These are phyloP conservation scores for Erythrolamprus reginae DNA, from an alignment of 2,113 vertebrate genomes.

Conservation along the genomic window DNA sequence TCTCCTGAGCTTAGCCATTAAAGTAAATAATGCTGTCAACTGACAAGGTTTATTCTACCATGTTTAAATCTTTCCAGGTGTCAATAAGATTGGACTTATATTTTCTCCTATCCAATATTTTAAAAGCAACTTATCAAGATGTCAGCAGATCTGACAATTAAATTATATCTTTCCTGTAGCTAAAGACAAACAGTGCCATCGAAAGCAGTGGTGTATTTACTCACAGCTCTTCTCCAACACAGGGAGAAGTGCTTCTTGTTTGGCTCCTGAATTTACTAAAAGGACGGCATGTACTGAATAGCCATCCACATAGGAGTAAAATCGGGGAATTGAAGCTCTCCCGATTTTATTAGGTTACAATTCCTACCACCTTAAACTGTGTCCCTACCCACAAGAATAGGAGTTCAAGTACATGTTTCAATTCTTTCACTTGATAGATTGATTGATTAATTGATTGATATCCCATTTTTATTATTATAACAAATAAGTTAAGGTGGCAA, in stretches of 20 bases:
- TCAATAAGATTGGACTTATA: slow-evolving; percentile 13
- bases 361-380: not conserved
- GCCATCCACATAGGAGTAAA: not conserved
- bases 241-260: not conserved
- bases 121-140: slow-evolving; percentile 22
- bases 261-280: not conserved
- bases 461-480: not conserved
- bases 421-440: not conserved
- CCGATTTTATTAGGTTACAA: not conserved
- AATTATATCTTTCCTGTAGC: slow-evolving; percentile 10
- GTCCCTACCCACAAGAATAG: not conserved
- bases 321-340: not conserved
- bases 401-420: not conserved
- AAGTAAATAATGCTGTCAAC: slow-evolving; percentile 2
- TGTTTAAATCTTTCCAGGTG: slow-evolving; percentile 10
- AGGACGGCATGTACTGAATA: not conserved
- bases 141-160: slow-evolving; percentile 16
- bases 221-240: not conserved
- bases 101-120: slow-evolving; percentile 12
- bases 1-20: not conserved
- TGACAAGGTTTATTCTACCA: not conserved
- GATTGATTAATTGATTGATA: not conserved
- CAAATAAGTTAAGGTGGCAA: not conserved
- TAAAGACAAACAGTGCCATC: slow-evolving; percentile 12
- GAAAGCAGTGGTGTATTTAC: slow-evolving; percentile 14